phyloP scores from a whole-genome alignment of 1,140 invertebrate genomes.

The Mactra quadrangularis region DNA sequence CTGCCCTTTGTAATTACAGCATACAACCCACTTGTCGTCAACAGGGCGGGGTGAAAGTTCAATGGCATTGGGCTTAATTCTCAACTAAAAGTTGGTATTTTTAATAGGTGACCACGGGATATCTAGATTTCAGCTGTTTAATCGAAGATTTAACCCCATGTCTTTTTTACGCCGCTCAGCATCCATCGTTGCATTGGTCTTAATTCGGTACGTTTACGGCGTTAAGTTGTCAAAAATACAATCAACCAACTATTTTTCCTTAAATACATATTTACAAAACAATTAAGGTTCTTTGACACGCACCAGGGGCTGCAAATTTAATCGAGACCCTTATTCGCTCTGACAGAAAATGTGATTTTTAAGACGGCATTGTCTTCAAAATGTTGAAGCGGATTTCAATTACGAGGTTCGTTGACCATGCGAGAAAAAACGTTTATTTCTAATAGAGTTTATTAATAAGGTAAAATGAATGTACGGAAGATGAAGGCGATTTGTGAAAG shows the following conservation, averaged over 20 bases:
- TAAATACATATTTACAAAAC: conserved; percentile 64
- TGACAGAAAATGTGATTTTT: conserved; percentile 49
- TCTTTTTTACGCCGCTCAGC: conserved; percentile 51
- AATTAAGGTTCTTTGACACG: conserved; percentile 61
- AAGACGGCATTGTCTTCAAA: conserved; percentile 20
- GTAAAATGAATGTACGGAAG: neutral
- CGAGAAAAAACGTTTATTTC: conserved; percentile 26
- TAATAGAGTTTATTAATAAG: conserved; percentile 30
- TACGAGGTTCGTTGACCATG: conserved; percentile 32
- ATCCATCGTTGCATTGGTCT: conserved; percentile 20
- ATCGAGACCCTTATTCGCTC: conserved; percentile 3
- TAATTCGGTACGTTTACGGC: conserved; percentile 38
- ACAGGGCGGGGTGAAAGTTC: conserved; percentile 54
- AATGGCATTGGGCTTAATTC: conserved; percentile 22
- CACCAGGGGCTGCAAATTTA: conserved; percentile 39
- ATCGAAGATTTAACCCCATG: conserved; percentile 45
- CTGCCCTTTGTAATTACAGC: conserved; percentile 50
- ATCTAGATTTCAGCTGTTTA: conserved; percentile 49
- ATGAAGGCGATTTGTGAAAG: too few relatives aligned
- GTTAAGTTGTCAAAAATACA: conserved; percentile 56
- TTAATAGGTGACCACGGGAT: conserved; percentile 53
- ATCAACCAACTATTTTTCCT: conserved; percentile 53
- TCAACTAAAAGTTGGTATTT: conserved; percentile 21
- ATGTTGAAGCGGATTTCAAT: conserved; percentile 51
- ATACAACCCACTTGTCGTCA: conserved; percentile 34